Evolutionary conservation across 2,888 invertebrate species (phyloP).

Genomic region (Mimachlamys varia): DNA sequence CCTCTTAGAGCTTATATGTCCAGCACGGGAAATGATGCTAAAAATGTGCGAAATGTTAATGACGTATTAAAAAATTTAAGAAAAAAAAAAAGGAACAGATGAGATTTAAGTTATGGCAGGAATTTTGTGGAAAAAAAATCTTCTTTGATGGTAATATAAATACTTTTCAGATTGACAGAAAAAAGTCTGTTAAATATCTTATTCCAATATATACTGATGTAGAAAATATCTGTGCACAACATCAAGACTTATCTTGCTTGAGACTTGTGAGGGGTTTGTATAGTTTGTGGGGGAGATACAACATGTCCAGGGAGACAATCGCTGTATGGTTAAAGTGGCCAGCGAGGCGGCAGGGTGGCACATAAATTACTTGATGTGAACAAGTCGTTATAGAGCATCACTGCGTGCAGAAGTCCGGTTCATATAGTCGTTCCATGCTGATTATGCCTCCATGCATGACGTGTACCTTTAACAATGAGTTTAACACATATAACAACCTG

Average conservation of each 20-base stretch:
- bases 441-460: slow-evolving; percentile 22
- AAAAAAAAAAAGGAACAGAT: neutral
- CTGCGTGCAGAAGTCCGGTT: slow-evolving; percentile 34
- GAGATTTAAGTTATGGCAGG: neutral
- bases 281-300: neutral
- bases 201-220: neutral
- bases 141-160: neutral
- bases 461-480: slow-evolving; percentile 20
- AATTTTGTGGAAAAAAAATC: neutral
- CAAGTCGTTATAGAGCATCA: neutral
- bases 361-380: neutral
- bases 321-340: neutral
- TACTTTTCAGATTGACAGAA: neutral
- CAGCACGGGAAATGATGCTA: neutral
- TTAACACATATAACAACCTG: neutral
- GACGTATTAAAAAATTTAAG: neutral
- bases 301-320: neutral
- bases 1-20: too few species aligned
- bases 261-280: neutral
- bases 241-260: slow-evolving; percentile 20
- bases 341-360: neutral
- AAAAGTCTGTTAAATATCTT: slow-evolving; percentile 29
- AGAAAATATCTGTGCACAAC: slow-evolving; percentile 21
- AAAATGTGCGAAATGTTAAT: neutral
- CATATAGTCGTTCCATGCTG: slow-evolving; percentile 11